Base-by-base conservation (phyloP, 2,113 vertebrate genomes). In the Antennarius striatus region DNA sequence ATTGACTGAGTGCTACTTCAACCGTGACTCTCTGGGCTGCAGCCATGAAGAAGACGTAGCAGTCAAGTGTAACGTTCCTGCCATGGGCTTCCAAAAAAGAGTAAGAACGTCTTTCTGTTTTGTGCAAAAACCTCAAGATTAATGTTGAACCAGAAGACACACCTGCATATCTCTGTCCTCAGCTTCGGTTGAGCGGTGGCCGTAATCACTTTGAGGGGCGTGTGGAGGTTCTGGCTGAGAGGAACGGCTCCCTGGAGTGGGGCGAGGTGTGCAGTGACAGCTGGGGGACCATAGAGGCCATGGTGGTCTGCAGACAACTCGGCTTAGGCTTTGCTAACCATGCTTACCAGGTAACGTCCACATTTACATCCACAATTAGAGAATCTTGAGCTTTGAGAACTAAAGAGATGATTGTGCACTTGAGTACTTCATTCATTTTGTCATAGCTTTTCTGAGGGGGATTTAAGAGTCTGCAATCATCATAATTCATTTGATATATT, bases 241-340 rank as follows among this genome's bases (percentile, higher is more conserved):
- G 63, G 56, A 98, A 98, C 0, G 95, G 95, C n/a, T 94, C 93
- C 0, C 81, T 95, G 46, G 73, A 84, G 0, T 98, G 98, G 98
- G 98, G 98, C 10, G 92, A 92, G 0, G 93, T 99, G 55, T 99
- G 98, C 56, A 96, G 96, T 2, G 91, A 98, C 22, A 89, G 85
- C 89, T 99, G 98, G 98, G 91, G 95, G 49, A 95, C 94, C 0
- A 89, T 96, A 87, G 97, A 98, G 82, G 96, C 96, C 81, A 96
- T 96, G 95, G 96, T 99, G 59, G 96, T 98, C 73, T 99, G 97
- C 71, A 87, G 94, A 64, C 97, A 99, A 88, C 92, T 99, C 64
- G 96, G 95, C 48, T 82, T 97, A 64, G 97, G 97, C 0, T 98
- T 96, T 0, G 96, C 96, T 82, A 96, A 87, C 78, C 93, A 95